phyloP scores from a whole-genome alignment of 2,797 vertebrate species.

The Sebastes iracundus region DNA sequence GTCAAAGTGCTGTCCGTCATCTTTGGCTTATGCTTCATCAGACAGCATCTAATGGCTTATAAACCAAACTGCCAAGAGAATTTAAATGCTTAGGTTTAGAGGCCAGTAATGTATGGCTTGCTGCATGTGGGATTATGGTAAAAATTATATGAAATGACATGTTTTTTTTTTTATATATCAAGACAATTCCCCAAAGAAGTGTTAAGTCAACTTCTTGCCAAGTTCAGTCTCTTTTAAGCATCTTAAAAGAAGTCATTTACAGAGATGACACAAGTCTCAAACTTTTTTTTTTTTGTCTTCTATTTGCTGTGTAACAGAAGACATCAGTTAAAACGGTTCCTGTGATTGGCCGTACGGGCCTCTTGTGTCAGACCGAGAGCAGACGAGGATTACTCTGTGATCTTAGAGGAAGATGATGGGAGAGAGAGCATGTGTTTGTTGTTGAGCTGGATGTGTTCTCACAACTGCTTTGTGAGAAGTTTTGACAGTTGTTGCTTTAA shows the following conservation, averaged over 20 bases:
- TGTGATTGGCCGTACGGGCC: slow-evolving; percentile 17
- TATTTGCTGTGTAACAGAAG: slow-evolving; percentile 13
- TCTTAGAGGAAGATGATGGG: slow-evolving; percentile 20
- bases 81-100: slow-evolving; percentile 33
- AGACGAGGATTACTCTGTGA: slow-evolving; percentile 32
- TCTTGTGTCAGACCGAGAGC: slow-evolving; percentile 26
- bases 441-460: slow-evolving; percentile 12
- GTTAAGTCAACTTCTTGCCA: slow-evolving; percentile 7
- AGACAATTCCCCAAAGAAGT: slow-evolving; percentile 38
- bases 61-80: slow-evolving; percentile 53
- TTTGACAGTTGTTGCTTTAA: slow-evolving; percentile 33
- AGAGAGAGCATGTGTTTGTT: slow-evolving; percentile 17
- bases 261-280: slow-evolving; percentile 14
- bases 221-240: background rate
- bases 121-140: slow-evolving; percentile 46
- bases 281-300: slow-evolving; percentile 12
- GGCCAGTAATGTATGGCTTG: slow-evolving; percentile 48
- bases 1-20: slow-evolving; percentile 43
- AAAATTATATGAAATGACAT: slow-evolving; percentile 5
- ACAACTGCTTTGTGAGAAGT: slow-evolving; percentile 9
- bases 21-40: slow-evolving; percentile 61
- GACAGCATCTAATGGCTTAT: slow-evolving; percentile 53
- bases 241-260: slow-evolving; percentile 8
- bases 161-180: background rate
- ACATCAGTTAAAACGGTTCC: background rate